A percentile compares a stretch with the other conserved stretches of the same genome.
Conservation (phyloP, 2,797 vertebrate genomes). For the Rachycentron canadum region DNA sequence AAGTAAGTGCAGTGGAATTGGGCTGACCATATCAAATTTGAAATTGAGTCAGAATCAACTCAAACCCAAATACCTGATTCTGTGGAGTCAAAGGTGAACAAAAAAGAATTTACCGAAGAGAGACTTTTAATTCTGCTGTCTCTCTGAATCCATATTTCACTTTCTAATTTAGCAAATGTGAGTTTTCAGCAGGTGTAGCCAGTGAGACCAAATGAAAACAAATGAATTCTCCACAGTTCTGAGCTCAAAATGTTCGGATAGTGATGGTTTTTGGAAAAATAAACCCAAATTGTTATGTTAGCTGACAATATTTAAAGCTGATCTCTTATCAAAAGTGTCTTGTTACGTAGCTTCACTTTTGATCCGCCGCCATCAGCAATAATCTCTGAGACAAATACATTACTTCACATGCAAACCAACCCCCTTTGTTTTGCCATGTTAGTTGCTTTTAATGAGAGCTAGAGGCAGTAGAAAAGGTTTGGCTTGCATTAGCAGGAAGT, state of each 20-base stretch:
- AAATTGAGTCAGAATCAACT: conserved; percentile 14
- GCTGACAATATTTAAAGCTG: conserved; percentile 24
- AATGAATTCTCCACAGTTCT: conserved; percentile 33
- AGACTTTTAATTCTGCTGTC: conserved; percentile 11
- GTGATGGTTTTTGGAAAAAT: conserved; percentile 16
- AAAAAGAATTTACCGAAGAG: neutral
- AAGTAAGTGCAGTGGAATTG: neutral
- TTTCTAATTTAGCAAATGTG: conserved; percentile 25
- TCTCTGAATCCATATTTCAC: conserved; percentile 19
- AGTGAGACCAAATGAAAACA: conserved; percentile 33
- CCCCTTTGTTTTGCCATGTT: neutral
- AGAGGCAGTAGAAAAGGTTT: neutral
- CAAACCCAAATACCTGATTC: neutral
- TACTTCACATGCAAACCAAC: neutral
- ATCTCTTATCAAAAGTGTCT: neutral
- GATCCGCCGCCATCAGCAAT: conserved; percentile 1
- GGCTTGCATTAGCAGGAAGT: neutral
- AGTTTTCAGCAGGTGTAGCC: conserved; percentile 12
- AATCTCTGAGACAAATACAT: conserved; percentile 10
- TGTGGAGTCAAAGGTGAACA: conserved; percentile 11
- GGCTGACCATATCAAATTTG: neutral
- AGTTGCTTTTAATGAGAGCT: neutral
- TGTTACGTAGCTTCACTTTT: neutral
- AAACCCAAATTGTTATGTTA: conserved; percentile 2
- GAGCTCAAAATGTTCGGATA: conserved; percentile 20